Evolutionary conservation across 1,140 invertebrate genomes (phyloP).

Genomic region (Danaus melanippus): DNA sequence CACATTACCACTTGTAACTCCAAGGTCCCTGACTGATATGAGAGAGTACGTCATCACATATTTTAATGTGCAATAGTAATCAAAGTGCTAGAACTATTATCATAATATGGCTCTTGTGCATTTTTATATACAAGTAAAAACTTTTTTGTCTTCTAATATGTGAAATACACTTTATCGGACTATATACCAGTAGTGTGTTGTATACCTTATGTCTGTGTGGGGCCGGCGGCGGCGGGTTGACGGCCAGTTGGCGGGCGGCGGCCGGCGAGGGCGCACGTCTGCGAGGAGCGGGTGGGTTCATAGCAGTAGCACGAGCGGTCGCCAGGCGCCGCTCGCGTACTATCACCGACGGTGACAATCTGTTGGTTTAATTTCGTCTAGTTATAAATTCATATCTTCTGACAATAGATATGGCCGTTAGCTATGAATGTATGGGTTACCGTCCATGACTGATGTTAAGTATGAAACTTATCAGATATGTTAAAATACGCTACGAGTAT

Average conservation of each 20-base stretch:
- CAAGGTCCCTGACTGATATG: too few species aligned
- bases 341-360: conserved; percentile 74
- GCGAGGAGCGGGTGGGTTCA: conserved; percentile 79
- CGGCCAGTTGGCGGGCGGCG: conserved; percentile 65
- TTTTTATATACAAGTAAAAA: too few species aligned
- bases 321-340: conserved; percentile 74
- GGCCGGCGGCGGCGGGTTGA: conserved; percentile 68
- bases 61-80: too few species aligned
- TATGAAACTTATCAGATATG: background rate
- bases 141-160: too few species aligned
- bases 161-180: background rate
- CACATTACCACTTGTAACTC: background rate
- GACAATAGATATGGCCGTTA: too few species aligned
- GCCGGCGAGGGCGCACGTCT: conserved; percentile 62
- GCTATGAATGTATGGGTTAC: too few species aligned
- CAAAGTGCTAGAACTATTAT: too few species aligned
- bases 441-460: too few species aligned
- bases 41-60: too few species aligned
- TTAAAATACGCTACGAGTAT: conserved; percentile 8
- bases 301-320: conserved; percentile 75
- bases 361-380: conserved; percentile 10
- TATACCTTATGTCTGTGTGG: conserved; percentile 48
- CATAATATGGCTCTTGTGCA: too few species aligned
- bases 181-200: background rate
- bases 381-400: too few species aligned